Conservation (phyloP, 2,888 invertebrate species). For the Busseola fusca region DNA sequence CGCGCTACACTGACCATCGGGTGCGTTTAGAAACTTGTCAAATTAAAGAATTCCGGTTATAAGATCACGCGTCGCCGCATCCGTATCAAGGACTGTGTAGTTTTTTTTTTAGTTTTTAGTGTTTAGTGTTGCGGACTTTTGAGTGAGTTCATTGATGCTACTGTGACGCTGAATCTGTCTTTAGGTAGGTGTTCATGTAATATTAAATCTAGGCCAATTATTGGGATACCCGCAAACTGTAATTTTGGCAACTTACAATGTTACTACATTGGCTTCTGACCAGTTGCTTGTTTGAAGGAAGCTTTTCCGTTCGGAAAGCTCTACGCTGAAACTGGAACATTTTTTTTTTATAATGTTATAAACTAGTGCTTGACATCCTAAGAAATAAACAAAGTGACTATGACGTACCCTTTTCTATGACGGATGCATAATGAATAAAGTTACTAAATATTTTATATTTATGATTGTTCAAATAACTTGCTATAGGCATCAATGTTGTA, state of each 20-base stretch:
- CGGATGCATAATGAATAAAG: background rate
- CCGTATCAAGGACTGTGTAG: slow-evolving; percentile 77
- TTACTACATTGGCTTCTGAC: background rate
- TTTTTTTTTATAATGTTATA: too few relatives aligned
- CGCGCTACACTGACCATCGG: slow-evolving; percentile 85
- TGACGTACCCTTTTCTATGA: background rate
- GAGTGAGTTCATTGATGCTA: slow-evolving; percentile 65
- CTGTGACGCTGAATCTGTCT: slow-evolving; percentile 64
- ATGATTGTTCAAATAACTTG: background rate
- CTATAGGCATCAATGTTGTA: background rate
- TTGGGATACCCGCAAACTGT: background rate
- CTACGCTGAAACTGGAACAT: background rate
- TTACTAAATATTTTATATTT: background rate
- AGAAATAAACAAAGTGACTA: background rate
- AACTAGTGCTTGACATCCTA: too few relatives aligned
- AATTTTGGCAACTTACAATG: background rate
- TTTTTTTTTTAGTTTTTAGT: slow-evolving; percentile 75
- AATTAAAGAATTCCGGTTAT: slow-evolving; percentile 83
- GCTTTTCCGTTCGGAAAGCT: slow-evolving; percentile 3
- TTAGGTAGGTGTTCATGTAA: slow-evolving; percentile 64
- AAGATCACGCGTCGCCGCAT: slow-evolving; percentile 72
- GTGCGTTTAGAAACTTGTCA: slow-evolving; percentile 82
- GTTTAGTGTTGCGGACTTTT: slow-evolving; percentile 72
- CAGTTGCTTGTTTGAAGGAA: background rate
- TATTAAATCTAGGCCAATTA: slow-evolving; percentile 42